phyloP scores from a whole-genome alignment of 2,888 invertebrate species.

The Leucoptera coffeella region DNA sequence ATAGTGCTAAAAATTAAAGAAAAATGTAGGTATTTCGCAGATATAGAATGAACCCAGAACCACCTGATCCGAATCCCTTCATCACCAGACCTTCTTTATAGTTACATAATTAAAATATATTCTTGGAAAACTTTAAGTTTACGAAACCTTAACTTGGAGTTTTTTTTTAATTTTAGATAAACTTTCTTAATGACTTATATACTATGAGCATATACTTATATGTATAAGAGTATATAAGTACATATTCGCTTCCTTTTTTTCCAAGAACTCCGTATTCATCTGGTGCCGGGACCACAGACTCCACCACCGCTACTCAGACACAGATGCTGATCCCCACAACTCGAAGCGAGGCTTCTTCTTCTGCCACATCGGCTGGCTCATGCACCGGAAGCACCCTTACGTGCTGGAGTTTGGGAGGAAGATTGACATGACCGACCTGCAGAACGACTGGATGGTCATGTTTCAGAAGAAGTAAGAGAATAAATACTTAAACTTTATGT shows the following conservation, averaged over 20 bases:
- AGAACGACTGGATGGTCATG: slow-evolving; percentile 64
- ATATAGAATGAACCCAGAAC: too few relatives aligned
- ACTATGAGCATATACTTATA: too few relatives aligned
- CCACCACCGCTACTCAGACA: slow-evolving; percentile 68
- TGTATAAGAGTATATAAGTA: too few relatives aligned
- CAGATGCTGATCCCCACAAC: slow-evolving; percentile 75
- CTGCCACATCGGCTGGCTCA: slow-evolving; percentile 81
- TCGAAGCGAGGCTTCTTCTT: slow-evolving; percentile 80
- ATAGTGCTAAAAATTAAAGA: too few relatives aligned
- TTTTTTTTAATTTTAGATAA: too few relatives aligned
- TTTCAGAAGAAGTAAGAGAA: slow-evolving; percentile 72
- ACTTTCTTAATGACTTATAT: too few relatives aligned
- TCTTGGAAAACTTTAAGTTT: too few relatives aligned
- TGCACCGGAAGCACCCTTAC: slow-evolving; percentile 71
- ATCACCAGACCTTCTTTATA: too few relatives aligned
- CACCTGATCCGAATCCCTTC: too few relatives aligned
- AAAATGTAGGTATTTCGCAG: too few relatives aligned
- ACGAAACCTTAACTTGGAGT: too few relatives aligned
- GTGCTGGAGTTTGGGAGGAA: slow-evolving; percentile 59
- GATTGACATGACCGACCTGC: slow-evolving; percentile 72
- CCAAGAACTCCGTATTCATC: slow-evolving; percentile 64
- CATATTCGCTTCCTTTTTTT: slow-evolving; percentile 2
- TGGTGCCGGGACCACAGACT: slow-evolving; percentile 79
- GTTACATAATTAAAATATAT: too few relatives aligned
- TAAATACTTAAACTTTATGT: slow-evolving; percentile 1